Percentiles rank a stretch among this genome's conserved stretches.
These are phyloP conservation scores for Parasteatoda lunata DNA, from an alignment of 2,888 invertebrate genomes.

Conservation along the genomic window DNA sequence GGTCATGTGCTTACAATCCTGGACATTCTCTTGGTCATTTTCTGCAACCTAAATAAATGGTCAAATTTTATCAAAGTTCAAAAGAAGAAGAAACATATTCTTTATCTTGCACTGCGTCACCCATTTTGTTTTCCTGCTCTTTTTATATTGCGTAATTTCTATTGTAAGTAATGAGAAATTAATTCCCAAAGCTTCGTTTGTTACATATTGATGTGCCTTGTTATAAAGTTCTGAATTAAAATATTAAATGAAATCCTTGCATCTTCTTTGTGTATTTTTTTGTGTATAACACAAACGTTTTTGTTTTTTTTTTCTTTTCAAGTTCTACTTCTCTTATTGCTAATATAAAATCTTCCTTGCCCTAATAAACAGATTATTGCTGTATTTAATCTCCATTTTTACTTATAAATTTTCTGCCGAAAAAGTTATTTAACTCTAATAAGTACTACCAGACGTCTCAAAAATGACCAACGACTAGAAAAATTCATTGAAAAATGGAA, in stretches of 20 bases:
- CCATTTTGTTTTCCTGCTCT: constrained; percentile 13
- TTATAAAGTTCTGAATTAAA: constrained; percentile 56
- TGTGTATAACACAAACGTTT: no score
- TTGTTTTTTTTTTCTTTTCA: no score
- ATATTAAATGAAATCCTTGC: background rate
- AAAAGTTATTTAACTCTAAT: no score
- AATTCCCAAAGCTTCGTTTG: background rate
- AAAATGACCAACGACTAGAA: no score
- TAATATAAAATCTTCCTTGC: no score
- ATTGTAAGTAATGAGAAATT: constrained; percentile 34
- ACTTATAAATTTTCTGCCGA: no score
- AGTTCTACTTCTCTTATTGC: no score
- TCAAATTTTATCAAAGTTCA: background rate
- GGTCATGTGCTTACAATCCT: constrained; percentile 66
- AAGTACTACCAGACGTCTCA: no score
- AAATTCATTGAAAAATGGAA: no score
- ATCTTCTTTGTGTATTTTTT: no score
- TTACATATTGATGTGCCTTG: constrained; percentile 43
- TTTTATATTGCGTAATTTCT: constrained; percentile 50
- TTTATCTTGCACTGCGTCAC: constrained; percentile 6
- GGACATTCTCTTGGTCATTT: constrained; percentile 64
- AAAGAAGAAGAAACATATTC: background rate
- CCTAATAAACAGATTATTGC: no score
- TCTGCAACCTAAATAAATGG: constrained; percentile 59
- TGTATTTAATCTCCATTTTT: no score